Evolutionary conservation across 2,797 vertebrate species (phyloP), one percentile per base, ranked within the genome.

Genomic region (Neoniphon sammara): DNA sequence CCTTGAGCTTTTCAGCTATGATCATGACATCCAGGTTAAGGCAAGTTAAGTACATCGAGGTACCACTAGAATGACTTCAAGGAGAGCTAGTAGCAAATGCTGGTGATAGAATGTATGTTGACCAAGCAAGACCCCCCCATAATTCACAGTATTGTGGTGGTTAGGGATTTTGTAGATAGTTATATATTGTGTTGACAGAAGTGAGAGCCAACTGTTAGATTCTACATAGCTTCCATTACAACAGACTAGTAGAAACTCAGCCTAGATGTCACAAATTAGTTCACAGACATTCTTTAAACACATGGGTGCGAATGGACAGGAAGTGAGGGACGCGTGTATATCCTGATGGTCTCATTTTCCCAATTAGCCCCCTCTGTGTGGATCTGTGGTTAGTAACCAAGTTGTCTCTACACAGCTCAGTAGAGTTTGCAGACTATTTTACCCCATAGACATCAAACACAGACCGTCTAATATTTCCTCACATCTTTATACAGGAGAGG

Each of bases 351-450:
- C 52, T 69, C 49, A 80, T 82, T 78, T 79, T 79, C 81, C 75
- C 67, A 80, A 81, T 87, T 83, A 85, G 72, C 83, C 56, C 75
- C 71, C 78, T 73, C 44, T 5, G 76, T 70, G 52, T 62, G 66
- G 63, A 84, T 81, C 39, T 15, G 34, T 70, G 64, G 65, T 81
- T 87, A 78, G 81, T 85, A 84, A 84, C 75, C 50, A 77, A 76
- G 85, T 88, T 82, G 87, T 88, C 20, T 42, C 80, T 84, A 82
- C 82, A 87, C 83, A 70, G 66, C 62, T 89, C 77, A 87, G 89
- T 87, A 85, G 60, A 77, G 70, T 75, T 85, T 80, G 58, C 56
- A 12, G 15, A 75, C 76, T 75, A 71, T 84, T 84, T 72, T 84
- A 72, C 73, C 79, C 54, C 70, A 80, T 82, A 76, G 78, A 78